Evolutionary conservation across 2,113 vertebrate genomes (phyloP).

Genomic region (Onychostruthus taczanowskii): DNA sequence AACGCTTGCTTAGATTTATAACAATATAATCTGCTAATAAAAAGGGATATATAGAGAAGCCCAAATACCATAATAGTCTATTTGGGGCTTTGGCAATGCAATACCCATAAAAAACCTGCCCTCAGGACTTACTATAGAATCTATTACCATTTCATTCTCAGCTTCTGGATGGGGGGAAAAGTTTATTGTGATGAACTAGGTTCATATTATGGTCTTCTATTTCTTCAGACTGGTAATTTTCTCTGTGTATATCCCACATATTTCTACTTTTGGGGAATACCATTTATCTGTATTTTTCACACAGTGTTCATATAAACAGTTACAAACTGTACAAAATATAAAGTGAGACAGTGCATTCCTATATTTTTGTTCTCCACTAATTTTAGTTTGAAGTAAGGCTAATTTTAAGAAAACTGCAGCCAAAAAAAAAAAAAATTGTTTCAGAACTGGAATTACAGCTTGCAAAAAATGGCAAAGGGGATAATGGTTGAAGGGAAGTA

Average conservation of each 20-base stretch:
- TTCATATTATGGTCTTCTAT: conserved; percentile 42
- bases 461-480: background rate
- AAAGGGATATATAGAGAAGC: conserved; percentile 46
- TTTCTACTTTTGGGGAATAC: conserved; percentile 36
- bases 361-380: conserved; percentile 2
- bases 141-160: conserved; percentile 53
- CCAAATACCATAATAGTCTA: conserved; percentile 32
- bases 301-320: conserved; percentile 18
- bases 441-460: background rate
- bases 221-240: conserved; percentile 46
- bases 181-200: conserved; percentile 43
- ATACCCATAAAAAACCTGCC: conserved; percentile 40
- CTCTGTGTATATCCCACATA: conserved; percentile 21
- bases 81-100: conserved; percentile 12
- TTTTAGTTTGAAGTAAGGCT: background rate
- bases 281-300: conserved; percentile 40
- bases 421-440: background rate
- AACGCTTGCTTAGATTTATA: conserved; percentile 26
- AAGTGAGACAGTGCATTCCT: conserved; percentile 40
- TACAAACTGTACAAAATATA: conserved; percentile 43
- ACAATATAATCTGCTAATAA: conserved; percentile 54
- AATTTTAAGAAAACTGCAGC: background rate
- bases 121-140: conserved; percentile 32
- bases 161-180: background rate
- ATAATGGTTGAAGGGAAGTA: background rate